Base-by-base conservation (phyloP, 1,140 invertebrate genomes). In the Drosophila grimshawi region DNA sequence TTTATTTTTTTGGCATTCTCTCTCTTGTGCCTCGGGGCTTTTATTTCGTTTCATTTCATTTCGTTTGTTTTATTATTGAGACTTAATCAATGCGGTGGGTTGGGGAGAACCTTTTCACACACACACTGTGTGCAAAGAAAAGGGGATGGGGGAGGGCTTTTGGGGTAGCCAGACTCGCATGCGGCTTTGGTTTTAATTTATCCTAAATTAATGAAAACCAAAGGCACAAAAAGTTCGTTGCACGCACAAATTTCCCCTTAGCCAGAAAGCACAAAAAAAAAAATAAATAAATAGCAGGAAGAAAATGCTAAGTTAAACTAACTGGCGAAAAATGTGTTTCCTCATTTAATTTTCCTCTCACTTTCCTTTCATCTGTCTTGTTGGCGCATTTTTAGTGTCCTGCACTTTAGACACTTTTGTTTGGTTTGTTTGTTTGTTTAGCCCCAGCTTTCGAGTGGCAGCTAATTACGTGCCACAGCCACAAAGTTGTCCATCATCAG, bases 161-260 rank as follows among this genome's bases (percentile, higher is more conserved):
- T 5, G 11, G 52, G 33, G 33, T 3, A 39, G 52, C 51, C 49
- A 73, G 64, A 73, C 70, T 68, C 64, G 70, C 70, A 73, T 76
- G 66, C 63, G 76, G 73, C 73, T 76, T 66, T 73, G 76, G 69
- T 79, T 81, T 81, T 81, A 70, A 79, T 81, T 81, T 81, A 81
- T 80, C 80, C 77, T 74, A 80, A 82, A 80, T 82, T 82, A 82
- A 82, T 82, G 80, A 80, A 82, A 74, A 49, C 57, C 53, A 56
- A 80, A 67, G 7, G 37, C 7, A 53, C 70, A 79, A 71, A 76
- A 79, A 73, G 70, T 76, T 71, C 55, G 49, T 52, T 71, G 78
- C 69, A 80, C 71, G 60, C 68, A 78, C 63, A 49, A 39, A 19
- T 19, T 19, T 19, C 19, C 19, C 19, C 19, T 19, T 19, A 19